Percentiles rank a stretch among this genome's conserved stretches.
Conservation (phyloP, 2,113 vertebrate genomes). For the Hypomesus transpacificus region DNA sequence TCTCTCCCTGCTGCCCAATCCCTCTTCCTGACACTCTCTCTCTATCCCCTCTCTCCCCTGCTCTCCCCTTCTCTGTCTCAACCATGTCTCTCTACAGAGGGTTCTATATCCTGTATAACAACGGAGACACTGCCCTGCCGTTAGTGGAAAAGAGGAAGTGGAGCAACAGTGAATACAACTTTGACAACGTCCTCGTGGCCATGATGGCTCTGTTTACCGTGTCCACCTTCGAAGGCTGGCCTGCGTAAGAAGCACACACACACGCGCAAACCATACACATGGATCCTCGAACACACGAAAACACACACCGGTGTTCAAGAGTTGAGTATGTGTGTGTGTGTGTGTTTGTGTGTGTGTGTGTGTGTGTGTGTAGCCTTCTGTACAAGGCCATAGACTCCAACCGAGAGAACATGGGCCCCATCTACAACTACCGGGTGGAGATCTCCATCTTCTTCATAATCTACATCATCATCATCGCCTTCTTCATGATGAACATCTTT, state of each 20-base stretch:
- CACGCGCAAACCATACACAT: background rate
- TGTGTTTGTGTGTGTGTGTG: background rate
- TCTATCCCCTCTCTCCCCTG: background rate
- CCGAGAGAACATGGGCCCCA: conserved; percentile 89
- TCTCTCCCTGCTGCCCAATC: background rate
- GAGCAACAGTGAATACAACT: conserved; percentile 97
- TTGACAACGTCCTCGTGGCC: conserved; percentile 94
- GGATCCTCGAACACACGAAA: background rate
- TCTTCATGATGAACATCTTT: conserved; percentile 99
- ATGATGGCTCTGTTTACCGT: conserved; percentile 99
- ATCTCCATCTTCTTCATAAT: conserved; percentile 99
- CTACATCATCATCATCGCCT: conserved; percentile 99
- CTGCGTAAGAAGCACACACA: conserved; percentile 76
- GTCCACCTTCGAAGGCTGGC: conserved; percentile 98
- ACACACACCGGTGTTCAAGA: background rate
- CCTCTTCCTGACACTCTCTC: too few relatives aligned
- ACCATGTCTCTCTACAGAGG: conserved; percentile 64
- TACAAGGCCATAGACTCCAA: conserved; percentile 98
- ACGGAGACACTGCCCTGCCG: conserved; percentile 86
- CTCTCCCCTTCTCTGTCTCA: conserved; percentile 5
- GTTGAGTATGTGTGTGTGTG: background rate
- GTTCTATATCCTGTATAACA: conserved; percentile 92
- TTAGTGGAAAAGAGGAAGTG: conserved; percentile 87
- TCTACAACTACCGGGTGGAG: conserved; percentile 97
- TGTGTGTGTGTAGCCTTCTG: conserved; percentile 75